A percentile compares a stretch with the other conserved stretches of the same genome.
Evolutionary conservation across 2,888 invertebrate genomes (phyloP).

Genomic region (Microctonus hyperodae): DNA sequence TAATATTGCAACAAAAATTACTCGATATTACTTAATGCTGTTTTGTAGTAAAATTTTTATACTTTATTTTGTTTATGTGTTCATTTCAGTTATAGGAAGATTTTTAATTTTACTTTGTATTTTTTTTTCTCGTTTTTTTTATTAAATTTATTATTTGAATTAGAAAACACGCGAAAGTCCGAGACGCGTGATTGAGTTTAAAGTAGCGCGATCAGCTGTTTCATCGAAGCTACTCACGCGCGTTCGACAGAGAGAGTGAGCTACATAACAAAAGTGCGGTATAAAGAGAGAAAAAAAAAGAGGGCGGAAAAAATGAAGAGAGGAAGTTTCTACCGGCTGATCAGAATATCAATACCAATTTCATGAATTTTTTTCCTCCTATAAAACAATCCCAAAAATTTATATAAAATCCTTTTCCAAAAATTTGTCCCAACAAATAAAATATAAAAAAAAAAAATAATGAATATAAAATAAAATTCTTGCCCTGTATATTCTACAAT

Average conservation of each 20-base stretch:
- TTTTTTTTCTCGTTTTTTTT: no score
- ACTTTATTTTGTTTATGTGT: no score
- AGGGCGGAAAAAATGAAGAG: no score
- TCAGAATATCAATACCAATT: background rate
- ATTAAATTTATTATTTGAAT: conserved; percentile 1
- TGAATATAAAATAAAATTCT: background rate
- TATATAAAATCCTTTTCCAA: background rate
- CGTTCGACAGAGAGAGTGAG: conserved; percentile 12
- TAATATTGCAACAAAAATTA: no score
- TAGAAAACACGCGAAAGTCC: background rate
- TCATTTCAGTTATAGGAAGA: no score
- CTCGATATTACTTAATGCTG: no score
- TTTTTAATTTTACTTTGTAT: no score
- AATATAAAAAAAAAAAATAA: background rate
- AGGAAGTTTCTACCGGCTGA: conserved; percentile 6
- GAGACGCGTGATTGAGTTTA: conserved; percentile 2
- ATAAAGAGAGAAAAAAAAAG: no score
- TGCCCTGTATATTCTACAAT: background rate
- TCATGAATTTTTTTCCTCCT: background rate
- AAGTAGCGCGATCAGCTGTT: conserved; percentile 35
- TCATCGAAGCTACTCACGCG: conserved; percentile 17
- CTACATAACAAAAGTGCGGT: no score
- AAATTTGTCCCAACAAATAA: no score
- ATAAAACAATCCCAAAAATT: background rate
- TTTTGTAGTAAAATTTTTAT: no score